These are phyloP conservation scores for Eurypyga helias DNA, from an alignment of 2,113 vertebrate species.

Conservation along the genomic window DNA sequence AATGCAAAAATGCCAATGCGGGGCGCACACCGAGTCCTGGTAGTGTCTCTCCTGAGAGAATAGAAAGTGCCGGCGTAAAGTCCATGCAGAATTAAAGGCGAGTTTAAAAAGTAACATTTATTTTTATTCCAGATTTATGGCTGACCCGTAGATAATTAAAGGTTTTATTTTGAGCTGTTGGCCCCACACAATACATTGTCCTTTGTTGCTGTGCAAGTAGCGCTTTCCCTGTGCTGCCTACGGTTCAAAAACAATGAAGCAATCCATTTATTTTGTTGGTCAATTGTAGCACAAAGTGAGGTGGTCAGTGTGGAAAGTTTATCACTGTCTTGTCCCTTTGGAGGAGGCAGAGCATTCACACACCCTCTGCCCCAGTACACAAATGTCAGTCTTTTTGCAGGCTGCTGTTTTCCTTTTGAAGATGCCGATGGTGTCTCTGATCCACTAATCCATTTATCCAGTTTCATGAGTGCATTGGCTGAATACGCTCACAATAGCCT, in stretches of 20 bases:
- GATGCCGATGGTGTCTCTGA: conserved; percentile 81
- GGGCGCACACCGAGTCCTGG: neutral
- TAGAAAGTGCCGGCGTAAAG: neutral
- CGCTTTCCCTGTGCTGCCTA: conserved; percentile 80
- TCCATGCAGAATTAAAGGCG: neutral
- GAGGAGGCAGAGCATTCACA: conserved; percentile 82
- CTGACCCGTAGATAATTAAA: conserved; percentile 84
- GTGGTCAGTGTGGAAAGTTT: conserved; percentile 87
- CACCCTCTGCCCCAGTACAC: conserved; percentile 79
- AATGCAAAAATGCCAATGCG: neutral
- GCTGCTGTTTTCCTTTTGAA: conserved; percentile 83
- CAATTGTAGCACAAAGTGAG: conserved; percentile 79
- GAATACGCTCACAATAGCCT: conserved; percentile 79
- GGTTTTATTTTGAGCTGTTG: conserved; percentile 81
- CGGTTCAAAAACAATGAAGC: conserved; percentile 81
- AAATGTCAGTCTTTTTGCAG: conserved; percentile 75
- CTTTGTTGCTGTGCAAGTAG: conserved; percentile 80
- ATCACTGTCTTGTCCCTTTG: conserved; percentile 87
- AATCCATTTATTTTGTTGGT: conserved; percentile 87
- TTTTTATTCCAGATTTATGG: conserved; percentile 76
- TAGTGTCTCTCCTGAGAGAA: conserved; percentile 14
- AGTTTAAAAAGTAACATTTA: conserved; percentile 68
- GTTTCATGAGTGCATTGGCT: conserved; percentile 79
- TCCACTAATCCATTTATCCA: conserved; percentile 88
- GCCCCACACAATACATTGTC: conserved; percentile 78